A percentile compares a stretch with the other conserved stretches of the same genome.
Evolutionary conservation across 2,797 vertebrate genomes (phyloP).

Genomic region (Sylvilagus floridanus): DNA sequence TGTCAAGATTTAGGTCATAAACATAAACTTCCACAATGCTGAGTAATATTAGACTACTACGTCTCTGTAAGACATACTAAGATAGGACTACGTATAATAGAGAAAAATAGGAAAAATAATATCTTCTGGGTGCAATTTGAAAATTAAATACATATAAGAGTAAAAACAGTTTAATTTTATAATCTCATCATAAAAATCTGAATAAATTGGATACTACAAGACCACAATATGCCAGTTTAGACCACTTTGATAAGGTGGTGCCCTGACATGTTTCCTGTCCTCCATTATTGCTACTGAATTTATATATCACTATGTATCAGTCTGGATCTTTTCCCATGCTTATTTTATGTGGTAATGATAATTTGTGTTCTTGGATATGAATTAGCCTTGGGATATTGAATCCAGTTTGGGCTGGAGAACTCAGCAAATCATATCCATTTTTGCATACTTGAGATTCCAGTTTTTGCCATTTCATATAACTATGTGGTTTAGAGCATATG

Average conservation of each 20-base stretch:
- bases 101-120: conserved; percentile 17
- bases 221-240: not conserved
- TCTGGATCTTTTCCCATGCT: not conserved
- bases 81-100: not conserved
- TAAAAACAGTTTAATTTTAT: conserved; percentile 21
- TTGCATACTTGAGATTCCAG: not conserved
- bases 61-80: not conserved
- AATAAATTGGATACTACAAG: not conserved
- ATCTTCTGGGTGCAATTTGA: not conserved
- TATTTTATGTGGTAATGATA: conserved; percentile 26
- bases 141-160: conserved; percentile 35
- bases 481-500: conserved; percentile 24
- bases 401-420: not conserved
- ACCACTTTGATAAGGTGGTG: not conserved
- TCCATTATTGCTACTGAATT: not conserved
- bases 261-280: not conserved
- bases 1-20: conserved; percentile 50
- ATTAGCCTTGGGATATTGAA: not conserved
- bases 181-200: conserved; percentile 29
- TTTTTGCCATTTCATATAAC: conserved; percentile 3
- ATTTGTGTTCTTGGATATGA: not conserved
- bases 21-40: not conserved
- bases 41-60: not conserved
- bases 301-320: not conserved
- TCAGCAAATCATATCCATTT: not conserved